Conservation (phyloP, 2,888 invertebrate species). For the Mayetiola destructor region DNA sequence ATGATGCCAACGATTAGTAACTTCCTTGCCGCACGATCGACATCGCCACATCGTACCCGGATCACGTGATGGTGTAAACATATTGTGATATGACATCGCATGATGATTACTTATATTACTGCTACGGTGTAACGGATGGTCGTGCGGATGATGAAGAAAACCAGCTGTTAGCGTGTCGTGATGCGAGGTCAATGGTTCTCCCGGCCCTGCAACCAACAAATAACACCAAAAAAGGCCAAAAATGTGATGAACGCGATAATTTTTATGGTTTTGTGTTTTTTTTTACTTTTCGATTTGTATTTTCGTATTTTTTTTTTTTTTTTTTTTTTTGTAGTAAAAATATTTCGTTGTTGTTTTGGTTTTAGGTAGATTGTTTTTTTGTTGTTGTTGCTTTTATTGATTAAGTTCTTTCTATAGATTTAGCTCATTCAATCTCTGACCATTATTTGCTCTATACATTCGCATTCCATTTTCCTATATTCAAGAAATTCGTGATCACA, state of each 20-base stretch:
- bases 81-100: conserved; percentile 63
- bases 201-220: conserved; percentile 35
- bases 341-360: background rate
- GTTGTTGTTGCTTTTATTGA: background rate
- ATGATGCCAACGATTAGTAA: conserved; percentile 79
- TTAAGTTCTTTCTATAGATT: background rate
- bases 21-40: conserved; percentile 70
- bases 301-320: background rate
- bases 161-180: conserved; percentile 13
- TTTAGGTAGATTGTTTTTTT: background rate
- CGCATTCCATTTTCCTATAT: no score
- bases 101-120: conserved; percentile 24
- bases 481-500: no score
- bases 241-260: conserved; percentile 7
- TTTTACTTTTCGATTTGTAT: background rate
- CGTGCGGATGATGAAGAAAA: conserved; percentile 8
- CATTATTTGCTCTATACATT: background rate
- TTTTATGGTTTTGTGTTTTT: background rate
- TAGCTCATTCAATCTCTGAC: background rate
- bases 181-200: conserved; percentile 21
- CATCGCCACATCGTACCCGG: conserved; percentile 66
- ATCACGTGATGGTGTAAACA: conserved; percentile 60
- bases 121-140: conserved; percentile 11
- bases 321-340: background rate
- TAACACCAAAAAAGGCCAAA: conserved; percentile 7